Conservation (phyloP, 2,797 vertebrate genomes). For the Sebastes goodei region DNA sequence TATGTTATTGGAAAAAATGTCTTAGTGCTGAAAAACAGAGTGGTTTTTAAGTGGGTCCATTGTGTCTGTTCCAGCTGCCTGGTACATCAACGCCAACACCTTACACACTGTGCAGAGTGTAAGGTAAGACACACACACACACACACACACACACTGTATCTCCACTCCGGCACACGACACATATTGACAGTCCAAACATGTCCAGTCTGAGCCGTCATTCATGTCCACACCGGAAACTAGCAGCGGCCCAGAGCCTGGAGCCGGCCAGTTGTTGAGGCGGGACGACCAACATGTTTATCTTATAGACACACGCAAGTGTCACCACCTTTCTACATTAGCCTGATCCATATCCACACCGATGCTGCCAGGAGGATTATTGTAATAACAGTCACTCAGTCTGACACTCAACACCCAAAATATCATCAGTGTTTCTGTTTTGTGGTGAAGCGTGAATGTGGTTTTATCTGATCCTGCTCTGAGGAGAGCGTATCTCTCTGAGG, state of each 20-base stretch:
- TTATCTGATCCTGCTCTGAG: slow-evolving; percentile 26
- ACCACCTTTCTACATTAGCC: slow-evolving; percentile 33
- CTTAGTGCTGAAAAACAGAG: background rate
- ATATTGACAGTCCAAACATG: slow-evolving; percentile 76
- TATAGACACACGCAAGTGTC: slow-evolving; percentile 51
- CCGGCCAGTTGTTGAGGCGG: background rate
- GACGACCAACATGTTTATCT: slow-evolving; percentile 61
- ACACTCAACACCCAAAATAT: slow-evolving; percentile 47
- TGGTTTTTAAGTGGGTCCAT: background rate
- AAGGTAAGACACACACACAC: slow-evolving; percentile 46
- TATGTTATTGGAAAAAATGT: background rate
- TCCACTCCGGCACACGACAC: slow-evolving; percentile 18
- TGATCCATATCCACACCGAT: slow-evolving; percentile 7
- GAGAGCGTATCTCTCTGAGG: background rate
- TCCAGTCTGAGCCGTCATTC: background rate
- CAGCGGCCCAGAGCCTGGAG: slow-evolving; percentile 29
- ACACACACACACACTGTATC: background rate
- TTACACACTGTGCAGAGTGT: slow-evolving; percentile 31
- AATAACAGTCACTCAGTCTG: background rate
- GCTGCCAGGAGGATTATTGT: background rate
- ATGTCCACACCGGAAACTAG: slow-evolving; percentile 33
- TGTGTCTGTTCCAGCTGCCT: slow-evolving; percentile 55
- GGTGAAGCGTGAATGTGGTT: slow-evolving; percentile 10
- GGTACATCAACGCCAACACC: slow-evolving; percentile 39
- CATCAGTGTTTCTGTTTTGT: slow-evolving; percentile 24